Evolutionary conservation across 2,797 vertebrate species (phyloP).

Genomic region (Knipowitschia caucasica): DNA sequence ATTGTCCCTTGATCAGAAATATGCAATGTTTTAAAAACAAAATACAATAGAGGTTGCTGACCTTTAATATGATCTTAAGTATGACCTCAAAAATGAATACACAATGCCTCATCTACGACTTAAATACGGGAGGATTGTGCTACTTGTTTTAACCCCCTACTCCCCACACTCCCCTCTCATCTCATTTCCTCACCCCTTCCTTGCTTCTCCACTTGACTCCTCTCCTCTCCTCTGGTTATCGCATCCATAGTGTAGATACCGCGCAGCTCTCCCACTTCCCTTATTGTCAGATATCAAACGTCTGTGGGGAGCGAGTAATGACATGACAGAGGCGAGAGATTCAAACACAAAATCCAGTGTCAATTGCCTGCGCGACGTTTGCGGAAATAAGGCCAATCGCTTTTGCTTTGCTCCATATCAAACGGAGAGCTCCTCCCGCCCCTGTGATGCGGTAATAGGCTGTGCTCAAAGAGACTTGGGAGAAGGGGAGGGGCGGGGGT

Average conservation of each 20-base stretch:
- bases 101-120: too few relatives aligned
- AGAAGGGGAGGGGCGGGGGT: slow-evolving; percentile 37
- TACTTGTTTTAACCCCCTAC: slow-evolving; percentile 1
- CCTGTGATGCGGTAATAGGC: slow-evolving; percentile 65
- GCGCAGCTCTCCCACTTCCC: slow-evolving; percentile 51
- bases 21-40: too few relatives aligned
- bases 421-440: slow-evolving; percentile 57
- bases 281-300: slow-evolving; percentile 78
- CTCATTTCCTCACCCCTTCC: slow-evolving; percentile 45
- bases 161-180: slow-evolving; percentile 45
- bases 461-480: slow-evolving; percentile 47
- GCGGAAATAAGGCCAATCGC: slow-evolving; percentile 78
- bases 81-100: too few relatives aligned
- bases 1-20: too few relatives aligned
- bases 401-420: slow-evolving; percentile 75
- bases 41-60: too few relatives aligned
- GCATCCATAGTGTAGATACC: slow-evolving; percentile 68
- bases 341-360: slow-evolving; percentile 80
- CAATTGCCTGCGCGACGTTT: slow-evolving; percentile 75
- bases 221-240: slow-evolving; percentile 55
- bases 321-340: slow-evolving; percentile 76
- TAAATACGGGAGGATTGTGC: too few relatives aligned
- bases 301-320: slow-evolving; percentile 78
- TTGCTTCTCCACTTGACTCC: slow-evolving; percentile 12
- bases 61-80: too few relatives aligned